Evolutionary conservation across 1,140 invertebrate species (phyloP).

Genomic region (Drosophila oshimai): DNA sequence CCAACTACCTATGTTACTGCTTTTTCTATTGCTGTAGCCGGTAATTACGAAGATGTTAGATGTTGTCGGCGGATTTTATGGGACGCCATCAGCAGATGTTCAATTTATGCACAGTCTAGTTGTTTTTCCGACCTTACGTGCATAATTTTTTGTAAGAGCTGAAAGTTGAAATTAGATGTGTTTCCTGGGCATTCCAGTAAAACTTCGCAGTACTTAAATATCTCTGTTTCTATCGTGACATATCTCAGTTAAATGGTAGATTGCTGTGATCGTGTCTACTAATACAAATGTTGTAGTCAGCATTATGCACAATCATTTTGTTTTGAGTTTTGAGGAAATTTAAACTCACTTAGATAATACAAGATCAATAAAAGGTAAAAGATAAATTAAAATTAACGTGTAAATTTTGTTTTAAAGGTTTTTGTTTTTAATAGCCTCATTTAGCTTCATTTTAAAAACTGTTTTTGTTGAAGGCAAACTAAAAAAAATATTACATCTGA

Average conservation of each 20-base stretch:
- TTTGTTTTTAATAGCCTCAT: too few species aligned
- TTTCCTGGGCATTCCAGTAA: conserved; percentile 1
- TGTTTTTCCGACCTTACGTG: conserved; percentile 1
- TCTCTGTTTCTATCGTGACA: background rate
- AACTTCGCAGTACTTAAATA: background rate
- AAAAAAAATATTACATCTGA: too few species aligned
- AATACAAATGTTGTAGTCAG: background rate
- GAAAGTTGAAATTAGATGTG: conserved; percentile 9
- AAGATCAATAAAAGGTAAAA: too few species aligned
- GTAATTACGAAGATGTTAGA: conserved; percentile 68
- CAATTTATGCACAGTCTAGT: conserved; percentile 26
- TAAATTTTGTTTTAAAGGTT: too few species aligned
- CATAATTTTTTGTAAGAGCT: conserved; percentile 24
- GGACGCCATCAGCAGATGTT: conserved; percentile 33
- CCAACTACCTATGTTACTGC: conserved; percentile 31
- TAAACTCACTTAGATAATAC: too few species aligned
- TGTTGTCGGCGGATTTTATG: conserved; percentile 39
- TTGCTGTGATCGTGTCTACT: background rate
- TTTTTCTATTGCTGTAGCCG: conserved; percentile 27
- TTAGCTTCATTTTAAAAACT: too few species aligned
- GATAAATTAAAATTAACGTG: background rate
- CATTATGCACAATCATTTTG: background rate
- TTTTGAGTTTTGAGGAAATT: too few species aligned
- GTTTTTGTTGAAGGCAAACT: too few species aligned
- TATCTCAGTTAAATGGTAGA: background rate